Evolutionary conservation across 1,140 invertebrate species (phyloP), one percentile per base, ranked within the genome.

Genomic region (Drosophila azteca): DNA sequence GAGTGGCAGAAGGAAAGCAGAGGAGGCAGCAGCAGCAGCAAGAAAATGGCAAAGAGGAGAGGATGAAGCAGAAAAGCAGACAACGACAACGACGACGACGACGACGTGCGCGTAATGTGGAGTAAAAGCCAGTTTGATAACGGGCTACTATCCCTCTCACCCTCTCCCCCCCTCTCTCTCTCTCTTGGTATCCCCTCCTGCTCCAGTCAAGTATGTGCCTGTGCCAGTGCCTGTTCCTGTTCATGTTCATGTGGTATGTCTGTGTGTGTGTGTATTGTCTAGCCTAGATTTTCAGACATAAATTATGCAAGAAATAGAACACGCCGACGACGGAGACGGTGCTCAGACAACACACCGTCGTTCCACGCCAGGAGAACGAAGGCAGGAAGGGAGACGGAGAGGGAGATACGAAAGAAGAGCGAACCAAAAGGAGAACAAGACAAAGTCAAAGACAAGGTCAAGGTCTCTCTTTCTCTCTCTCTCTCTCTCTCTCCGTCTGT

Each of bases 281-380:
- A 87, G 84, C 83, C 82, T 78, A 87, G 83, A 76, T 87, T 88
- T 81, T 46, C 75, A 77, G 51, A 88, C 83, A 87, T 87, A 87
- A 87, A 87, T 87, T 87, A 87, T 87, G 83, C 83, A 87, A 87
- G 82, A 68, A 83, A 74, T 79, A 62, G 69, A 82, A 39, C 35
- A 39, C 35, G 35, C 35, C 8, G 35, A 0, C 8, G 35, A 0
- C 24, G 24, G 11, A 39, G 35, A 39, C 35, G 35, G 35, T 39
- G 35, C 35, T 39, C 35, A 39, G 35, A 39, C 35, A 39, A 35
- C 31, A 52, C 46, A 52, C 46, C 9, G 31, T 35, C 11, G 9
- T 35, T 88, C 17, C 17, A 20, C 17, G 83, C 83, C 88, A 87
- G 82, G 64, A 83, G 68, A 75, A 67, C 63, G 77, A 87, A 87